Conservation (phyloP, 1,140 invertebrate species). For the Papilio polytes region DNA sequence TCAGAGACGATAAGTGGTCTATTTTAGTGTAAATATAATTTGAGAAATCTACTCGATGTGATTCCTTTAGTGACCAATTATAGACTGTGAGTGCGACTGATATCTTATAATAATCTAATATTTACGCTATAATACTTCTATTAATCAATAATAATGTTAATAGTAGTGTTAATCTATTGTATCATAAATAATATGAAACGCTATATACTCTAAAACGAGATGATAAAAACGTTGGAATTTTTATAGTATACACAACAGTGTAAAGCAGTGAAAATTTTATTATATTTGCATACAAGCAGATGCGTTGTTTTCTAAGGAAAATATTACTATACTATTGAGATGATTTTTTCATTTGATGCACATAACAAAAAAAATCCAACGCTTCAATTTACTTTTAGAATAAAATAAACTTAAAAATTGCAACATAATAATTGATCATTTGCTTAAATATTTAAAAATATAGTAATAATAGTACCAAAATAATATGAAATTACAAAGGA, state of each 20-base stretch:
- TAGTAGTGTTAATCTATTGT: not conserved
- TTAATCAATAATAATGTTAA: not conserved
- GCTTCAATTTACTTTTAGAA: not conserved
- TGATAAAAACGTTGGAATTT: not conserved
- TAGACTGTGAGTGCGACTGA: not conserved
- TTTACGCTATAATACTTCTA: not conserved
- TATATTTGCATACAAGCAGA: not conserved
- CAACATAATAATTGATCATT: not conserved
- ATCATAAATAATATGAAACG: not conserved
- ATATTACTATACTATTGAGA: not conserved
- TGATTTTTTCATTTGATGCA: not conserved
- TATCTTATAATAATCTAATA: not conserved
- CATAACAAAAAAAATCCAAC: not conserved
- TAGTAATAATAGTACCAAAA: not conserved
- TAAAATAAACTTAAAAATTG: not conserved
- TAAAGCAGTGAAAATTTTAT: not conserved
- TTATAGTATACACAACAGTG: not conserved
- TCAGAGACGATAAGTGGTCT: too few species aligned
- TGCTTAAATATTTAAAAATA: not conserved
- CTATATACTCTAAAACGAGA: not conserved
- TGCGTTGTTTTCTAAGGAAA: not conserved
- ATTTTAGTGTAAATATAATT: not conserved
- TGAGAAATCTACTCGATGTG: not conserved
- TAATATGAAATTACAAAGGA: slow-evolving; percentile 21
- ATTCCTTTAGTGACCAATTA: not conserved